These are phyloP conservation scores for Alca torda DNA, from an alignment of 2,797 vertebrate genomes.

Conservation along the genomic window DNA sequence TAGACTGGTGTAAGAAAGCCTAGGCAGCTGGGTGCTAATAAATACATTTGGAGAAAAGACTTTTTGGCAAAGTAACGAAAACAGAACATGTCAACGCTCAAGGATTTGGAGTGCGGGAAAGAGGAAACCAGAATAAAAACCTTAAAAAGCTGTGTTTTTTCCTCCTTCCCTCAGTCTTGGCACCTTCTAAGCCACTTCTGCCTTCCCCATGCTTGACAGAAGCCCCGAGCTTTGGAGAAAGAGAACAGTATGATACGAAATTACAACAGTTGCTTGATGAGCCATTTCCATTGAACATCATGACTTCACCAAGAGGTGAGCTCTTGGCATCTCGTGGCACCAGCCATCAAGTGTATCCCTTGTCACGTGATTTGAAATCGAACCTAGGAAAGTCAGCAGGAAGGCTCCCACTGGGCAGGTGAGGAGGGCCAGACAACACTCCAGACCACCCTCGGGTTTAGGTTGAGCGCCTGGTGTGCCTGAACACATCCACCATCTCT, in stretches of 20 bases:
- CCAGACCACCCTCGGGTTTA: not conserved
- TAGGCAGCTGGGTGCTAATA: not conserved
- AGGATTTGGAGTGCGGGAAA: not conserved
- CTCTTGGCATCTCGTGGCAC: not conserved
- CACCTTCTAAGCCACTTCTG: not conserved
- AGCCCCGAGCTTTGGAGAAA: not conserved
- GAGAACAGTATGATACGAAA: not conserved
- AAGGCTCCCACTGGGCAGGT: not conserved
- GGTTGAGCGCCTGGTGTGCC: rapidly evolving
- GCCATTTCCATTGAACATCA: not conserved
- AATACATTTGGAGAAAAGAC: not conserved
- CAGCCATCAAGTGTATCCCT: not conserved
- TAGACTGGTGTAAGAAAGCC: not conserved
- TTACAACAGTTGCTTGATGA: not conserved
- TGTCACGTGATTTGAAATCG: not conserved
- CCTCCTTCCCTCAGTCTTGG: not conserved
- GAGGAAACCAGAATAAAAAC: not conserved
- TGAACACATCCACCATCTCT: not conserved
- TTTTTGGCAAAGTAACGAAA: not conserved
- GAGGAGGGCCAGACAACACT: not conserved
- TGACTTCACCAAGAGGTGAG: not conserved
- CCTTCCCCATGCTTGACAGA: not conserved
- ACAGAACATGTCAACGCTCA: not conserved
- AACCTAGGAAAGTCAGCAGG: not conserved
- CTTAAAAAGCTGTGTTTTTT: not conserved